phyloP scores from a whole-genome alignment of 2,797 vertebrate genomes.

The Peromyscus aztecus region DNA sequence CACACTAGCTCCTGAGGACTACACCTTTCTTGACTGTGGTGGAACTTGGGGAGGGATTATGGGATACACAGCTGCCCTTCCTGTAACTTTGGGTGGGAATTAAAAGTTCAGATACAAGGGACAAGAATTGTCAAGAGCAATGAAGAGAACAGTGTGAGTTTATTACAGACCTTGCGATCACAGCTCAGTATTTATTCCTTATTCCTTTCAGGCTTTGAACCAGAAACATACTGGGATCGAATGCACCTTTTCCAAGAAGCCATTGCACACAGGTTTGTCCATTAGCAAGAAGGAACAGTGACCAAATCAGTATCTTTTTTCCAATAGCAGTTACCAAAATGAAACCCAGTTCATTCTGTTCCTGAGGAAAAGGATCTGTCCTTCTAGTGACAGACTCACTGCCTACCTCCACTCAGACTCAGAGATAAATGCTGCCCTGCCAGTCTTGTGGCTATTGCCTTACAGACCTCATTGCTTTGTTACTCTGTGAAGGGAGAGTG shows the following conservation, averaged over 20 bases:
- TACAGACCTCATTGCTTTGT: not conserved
- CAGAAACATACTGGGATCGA: constrained; percentile 98
- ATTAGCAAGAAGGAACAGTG: not conserved
- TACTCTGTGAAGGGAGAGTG: not conserved
- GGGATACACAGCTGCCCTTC: not conserved
- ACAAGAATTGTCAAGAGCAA: not conserved
- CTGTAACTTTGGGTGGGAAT: not conserved
- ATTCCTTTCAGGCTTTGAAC: constrained; percentile 94
- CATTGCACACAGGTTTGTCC: constrained; percentile 93
- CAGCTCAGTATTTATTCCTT: constrained; percentile 22
- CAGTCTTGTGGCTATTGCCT: not conserved
- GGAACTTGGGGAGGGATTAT: not conserved
- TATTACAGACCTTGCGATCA: not conserved
- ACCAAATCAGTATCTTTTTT: not conserved
- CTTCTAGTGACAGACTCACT: not conserved
- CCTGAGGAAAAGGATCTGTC: not conserved
- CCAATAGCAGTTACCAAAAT: not conserved
- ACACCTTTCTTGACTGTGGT: not conserved
- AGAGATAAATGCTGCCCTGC: not conserved
- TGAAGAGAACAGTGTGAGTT: not conserved
- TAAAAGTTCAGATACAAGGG: not conserved
- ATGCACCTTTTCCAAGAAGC: constrained; percentile 99
- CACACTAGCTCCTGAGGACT: not conserved
- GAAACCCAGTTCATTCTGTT: not conserved
- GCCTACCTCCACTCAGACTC: not conserved